phyloP scores from a whole-genome alignment of 2,797 vertebrate species.

The Notolabrus celidotus region DNA sequence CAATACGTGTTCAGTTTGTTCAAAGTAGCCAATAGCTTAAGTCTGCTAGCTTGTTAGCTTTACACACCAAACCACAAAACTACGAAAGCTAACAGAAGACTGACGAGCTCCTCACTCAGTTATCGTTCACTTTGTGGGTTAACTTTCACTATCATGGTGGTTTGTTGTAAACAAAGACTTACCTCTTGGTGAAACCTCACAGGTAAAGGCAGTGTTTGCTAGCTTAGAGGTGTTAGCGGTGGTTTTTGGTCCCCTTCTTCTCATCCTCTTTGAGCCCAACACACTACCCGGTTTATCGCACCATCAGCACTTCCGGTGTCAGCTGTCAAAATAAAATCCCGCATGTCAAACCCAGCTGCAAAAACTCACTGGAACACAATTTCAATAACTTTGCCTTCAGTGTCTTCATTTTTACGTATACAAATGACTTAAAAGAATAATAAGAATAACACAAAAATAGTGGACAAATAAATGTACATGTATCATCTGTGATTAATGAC shows the following conservation, averaged over 20 bases:
- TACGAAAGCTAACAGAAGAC: slow-evolving; percentile 12
- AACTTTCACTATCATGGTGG: neutral
- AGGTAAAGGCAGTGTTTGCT: slow-evolving; percentile 13
- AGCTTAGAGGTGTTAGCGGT: slow-evolving; percentile 10
- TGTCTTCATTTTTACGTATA: no score
- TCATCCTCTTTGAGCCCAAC: neutral
- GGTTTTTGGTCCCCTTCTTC: neutral
- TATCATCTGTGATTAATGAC: no score
- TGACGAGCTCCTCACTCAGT: neutral
- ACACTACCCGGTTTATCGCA: fast-evolving
- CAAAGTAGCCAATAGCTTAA: neutral
- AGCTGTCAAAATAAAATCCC: slow-evolving; percentile 31
- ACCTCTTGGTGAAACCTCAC: slow-evolving; percentile 10
- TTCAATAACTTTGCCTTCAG: no score
- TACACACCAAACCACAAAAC: slow-evolving; percentile 1
- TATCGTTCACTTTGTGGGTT: fast-evolving
- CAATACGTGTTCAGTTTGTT: neutral
- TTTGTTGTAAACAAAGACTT: neutral
- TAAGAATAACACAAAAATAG: no score
- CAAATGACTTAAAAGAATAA: no score
- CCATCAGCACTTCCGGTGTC: slow-evolving; percentile 21
- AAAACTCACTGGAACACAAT: no score
- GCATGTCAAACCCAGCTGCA: neutral
- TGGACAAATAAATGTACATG: no score
- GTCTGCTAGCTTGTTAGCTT: slow-evolving; percentile 33